Conservation (phyloP, 2,888 invertebrate species). For the Chouioia cunea region DNA sequence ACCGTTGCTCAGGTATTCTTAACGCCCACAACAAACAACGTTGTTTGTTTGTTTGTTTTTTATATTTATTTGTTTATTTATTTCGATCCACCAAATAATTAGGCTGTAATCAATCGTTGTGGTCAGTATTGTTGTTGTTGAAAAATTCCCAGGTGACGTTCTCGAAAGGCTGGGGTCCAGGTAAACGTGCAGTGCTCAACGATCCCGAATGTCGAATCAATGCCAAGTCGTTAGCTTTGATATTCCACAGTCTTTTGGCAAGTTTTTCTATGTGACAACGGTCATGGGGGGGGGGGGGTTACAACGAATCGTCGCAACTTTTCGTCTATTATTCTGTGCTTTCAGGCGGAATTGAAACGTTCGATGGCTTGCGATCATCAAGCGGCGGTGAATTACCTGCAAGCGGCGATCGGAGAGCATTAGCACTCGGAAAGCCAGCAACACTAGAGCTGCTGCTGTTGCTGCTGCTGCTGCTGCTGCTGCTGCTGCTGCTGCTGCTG, state of each 20-base stretch:
- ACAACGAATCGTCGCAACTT: too few relatives aligned
- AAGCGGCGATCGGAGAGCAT: neutral
- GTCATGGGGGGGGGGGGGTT: too few relatives aligned
- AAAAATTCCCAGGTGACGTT: constrained; percentile 48
- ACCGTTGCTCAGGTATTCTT: constrained; percentile 25
- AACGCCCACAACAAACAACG: too few relatives aligned
- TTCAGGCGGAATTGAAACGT: constrained; percentile 46
- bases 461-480: too few relatives aligned
- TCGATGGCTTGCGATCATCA: constrained; percentile 44
- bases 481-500: too few relatives aligned
- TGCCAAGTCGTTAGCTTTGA: constrained; percentile 33
- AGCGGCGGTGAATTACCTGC: constrained; percentile 37
- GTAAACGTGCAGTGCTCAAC: constrained; percentile 44
- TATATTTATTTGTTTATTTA: neutral
- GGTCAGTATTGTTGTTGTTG: too few relatives aligned
- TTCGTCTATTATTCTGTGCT: neutral
- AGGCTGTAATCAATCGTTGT: neutral
- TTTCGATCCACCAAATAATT: neutral
- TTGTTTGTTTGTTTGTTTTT: too few relatives aligned
- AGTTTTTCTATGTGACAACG: constrained; percentile 7
- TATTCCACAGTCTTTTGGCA: constrained; percentile 47
- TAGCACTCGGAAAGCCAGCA: too few relatives aligned
- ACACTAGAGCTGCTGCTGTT: too few relatives aligned
- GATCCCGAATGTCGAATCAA: constrained; percentile 45
- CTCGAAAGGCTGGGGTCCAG: constrained; percentile 51